A percentile compares a stretch with the other conserved stretches of the same genome.
Conservation (phyloP, 2,888 invertebrate species). For the Agrochola lota region DNA sequence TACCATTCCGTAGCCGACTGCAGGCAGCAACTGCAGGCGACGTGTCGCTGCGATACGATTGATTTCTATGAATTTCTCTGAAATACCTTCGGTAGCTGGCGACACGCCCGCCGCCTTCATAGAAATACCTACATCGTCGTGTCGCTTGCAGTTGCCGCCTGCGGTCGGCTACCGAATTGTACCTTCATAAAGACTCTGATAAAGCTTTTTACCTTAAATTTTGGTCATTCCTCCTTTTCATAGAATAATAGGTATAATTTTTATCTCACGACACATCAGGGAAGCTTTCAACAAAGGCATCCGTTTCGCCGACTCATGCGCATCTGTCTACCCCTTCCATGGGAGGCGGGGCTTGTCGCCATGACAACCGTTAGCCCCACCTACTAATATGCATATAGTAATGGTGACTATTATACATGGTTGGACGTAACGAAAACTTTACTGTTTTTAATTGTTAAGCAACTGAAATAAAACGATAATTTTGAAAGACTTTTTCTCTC, state of each 20-base stretch:
- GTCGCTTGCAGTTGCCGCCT: too few species aligned
- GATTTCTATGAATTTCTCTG: too few species aligned
- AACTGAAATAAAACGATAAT: neutral
- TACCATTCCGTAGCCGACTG: too few species aligned
- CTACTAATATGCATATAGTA: constrained; percentile 60
- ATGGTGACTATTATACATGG: constrained; percentile 29
- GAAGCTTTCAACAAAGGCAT: constrained; percentile 63
- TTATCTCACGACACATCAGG: constrained; percentile 65
- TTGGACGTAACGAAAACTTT: neutral
- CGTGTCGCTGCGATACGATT: too few species aligned
- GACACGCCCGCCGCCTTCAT: too few species aligned
- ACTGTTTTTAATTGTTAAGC: neutral
- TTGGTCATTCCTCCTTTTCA: neutral
- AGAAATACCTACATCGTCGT: too few species aligned
- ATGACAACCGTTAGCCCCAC: constrained; percentile 44
- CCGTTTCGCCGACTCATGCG: constrained; percentile 79
- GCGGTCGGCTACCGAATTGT: too few species aligned
- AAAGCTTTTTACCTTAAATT: neutral
- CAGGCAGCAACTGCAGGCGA: too few species aligned
- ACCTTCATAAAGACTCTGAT: too few species aligned
- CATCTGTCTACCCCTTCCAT: constrained; percentile 78
- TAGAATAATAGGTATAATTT: constrained; percentile 16
- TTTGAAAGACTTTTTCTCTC: neutral
- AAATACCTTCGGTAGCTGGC: too few species aligned
- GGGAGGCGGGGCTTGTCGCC: constrained; percentile 45